phyloP scores from a whole-genome alignment of 2,113 vertebrate species.

The Tragelaphus strepsiceros region DNA sequence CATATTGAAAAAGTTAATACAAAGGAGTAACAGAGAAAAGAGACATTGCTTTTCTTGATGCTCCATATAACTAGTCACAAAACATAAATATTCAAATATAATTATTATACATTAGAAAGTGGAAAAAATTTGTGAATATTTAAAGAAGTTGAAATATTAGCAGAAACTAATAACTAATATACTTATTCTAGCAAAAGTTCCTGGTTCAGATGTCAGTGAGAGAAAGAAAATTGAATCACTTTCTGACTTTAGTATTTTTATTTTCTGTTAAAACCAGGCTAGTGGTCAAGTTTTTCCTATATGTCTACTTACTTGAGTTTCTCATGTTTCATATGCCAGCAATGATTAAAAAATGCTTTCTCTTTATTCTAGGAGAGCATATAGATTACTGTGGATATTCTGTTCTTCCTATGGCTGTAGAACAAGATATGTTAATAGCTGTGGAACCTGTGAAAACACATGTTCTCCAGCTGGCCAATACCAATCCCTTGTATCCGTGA shows the following conservation, averaged over 20 bases:
- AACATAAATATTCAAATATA: not conserved
- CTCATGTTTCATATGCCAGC: not conserved
- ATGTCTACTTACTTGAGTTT: not conserved
- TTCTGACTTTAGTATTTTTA: not conserved
- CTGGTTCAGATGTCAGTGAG: not conserved
- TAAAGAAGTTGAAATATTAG: not conserved
- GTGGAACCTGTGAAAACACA: slow-evolving; percentile 85
- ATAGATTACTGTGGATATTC: slow-evolving; percentile 98
- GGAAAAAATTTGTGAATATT: not conserved
- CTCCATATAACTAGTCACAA: not conserved
- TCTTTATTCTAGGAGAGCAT: slow-evolving; percentile 89
- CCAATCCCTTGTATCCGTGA: slow-evolving; percentile 88
- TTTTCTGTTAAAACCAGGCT: slow-evolving; percentile 20
- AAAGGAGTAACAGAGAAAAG: not conserved
- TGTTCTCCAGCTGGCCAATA: slow-evolving; percentile 88
- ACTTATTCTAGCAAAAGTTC: not conserved
- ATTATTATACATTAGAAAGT: slow-evolving; percentile 29
- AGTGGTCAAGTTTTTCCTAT: not conserved
- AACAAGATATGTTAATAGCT: slow-evolving; percentile 93
- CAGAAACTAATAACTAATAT: not conserved
- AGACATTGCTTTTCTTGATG: not conserved
- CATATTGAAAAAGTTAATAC: not conserved
- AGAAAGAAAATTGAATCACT: not conserved
- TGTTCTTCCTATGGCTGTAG: slow-evolving; percentile 97
- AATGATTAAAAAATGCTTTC: not conserved